Evolutionary conservation across 2,797 vertebrate genomes (phyloP).

Genomic region (Euthynnus affinis): DNA sequence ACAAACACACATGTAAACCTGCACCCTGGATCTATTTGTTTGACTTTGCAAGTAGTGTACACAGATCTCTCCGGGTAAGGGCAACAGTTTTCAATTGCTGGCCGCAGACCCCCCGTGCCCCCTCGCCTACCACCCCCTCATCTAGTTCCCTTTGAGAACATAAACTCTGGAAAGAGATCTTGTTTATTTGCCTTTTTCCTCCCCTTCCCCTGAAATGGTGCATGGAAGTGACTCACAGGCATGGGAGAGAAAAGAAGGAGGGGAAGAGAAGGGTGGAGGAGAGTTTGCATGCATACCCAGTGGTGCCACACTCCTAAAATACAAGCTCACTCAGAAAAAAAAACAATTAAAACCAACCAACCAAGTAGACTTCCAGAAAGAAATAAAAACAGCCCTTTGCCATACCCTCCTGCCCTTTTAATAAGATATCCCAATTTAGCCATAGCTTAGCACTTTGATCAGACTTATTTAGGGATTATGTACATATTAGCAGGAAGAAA

Average conservation of each 20-base stretch:
- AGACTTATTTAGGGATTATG: conserved; percentile 28
- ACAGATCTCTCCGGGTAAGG: conserved; percentile 83
- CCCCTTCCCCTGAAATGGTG: conserved; percentile 76
- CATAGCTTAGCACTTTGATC: conserved; percentile 8
- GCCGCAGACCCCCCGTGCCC: conserved; percentile 66
- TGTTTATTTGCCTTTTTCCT: conserved; percentile 86
- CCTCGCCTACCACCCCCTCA: conserved; percentile 22
- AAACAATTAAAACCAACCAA: conserved; percentile 18
- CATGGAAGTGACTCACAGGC: conserved; percentile 83
- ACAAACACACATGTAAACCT: conserved; percentile 79
- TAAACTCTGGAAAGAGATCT: conserved; percentile 83
- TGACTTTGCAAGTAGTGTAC: conserved; percentile 85
- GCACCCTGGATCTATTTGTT: conserved; percentile 85
- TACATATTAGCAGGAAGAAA: conserved; percentile 27
- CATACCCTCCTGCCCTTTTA: conserved; percentile 3
- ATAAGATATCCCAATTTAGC: conserved; percentile 12
- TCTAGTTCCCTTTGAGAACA: conserved; percentile 79
- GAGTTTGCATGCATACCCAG: conserved; percentile 49
- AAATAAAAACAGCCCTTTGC: conserved; percentile 1
- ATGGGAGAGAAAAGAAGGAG: conserved; percentile 69
- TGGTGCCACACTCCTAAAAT: conserved; percentile 62
- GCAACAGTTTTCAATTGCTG: conserved; percentile 84
- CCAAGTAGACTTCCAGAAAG: not conserved
- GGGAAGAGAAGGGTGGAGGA: conserved; percentile 43
- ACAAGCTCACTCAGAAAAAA: conserved; percentile 31